Evolutionary conservation across 1,140 invertebrate genomes (phyloP).

Genomic region (Ooceraea biroi): DNA sequence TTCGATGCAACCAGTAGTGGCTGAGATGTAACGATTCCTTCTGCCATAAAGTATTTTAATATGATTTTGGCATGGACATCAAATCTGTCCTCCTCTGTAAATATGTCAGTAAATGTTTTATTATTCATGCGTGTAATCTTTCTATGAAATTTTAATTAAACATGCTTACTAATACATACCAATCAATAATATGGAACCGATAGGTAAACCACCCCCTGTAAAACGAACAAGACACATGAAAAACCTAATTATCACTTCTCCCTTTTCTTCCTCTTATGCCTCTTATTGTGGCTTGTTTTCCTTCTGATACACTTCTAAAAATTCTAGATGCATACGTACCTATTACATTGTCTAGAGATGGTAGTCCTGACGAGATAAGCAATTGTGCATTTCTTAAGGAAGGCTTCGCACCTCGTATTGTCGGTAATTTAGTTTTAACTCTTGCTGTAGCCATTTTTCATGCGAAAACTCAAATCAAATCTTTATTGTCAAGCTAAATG

Average conservation of each 20-base stretch:
- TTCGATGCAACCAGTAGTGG: conserved; percentile 90
- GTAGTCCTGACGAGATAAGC: conserved; percentile 90
- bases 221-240: conserved; percentile 79
- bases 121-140: background rate
- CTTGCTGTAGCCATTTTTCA: conserved; percentile 63
- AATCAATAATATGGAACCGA: conserved; percentile 88
- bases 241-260: conserved; percentile 61
- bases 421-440: conserved; percentile 74
- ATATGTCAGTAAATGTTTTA: conserved; percentile 36
- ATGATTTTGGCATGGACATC: conserved; percentile 91
- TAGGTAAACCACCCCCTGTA: conserved; percentile 88
- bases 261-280: too few species aligned
- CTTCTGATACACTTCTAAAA: conserved; percentile 50
- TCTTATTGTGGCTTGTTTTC: too few species aligned
- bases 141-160: conserved; percentile 13
- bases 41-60: conserved; percentile 93
- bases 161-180: conserved; percentile 81
- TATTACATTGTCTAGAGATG: conserved; percentile 90
- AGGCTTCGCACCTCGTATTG: conserved; percentile 88
- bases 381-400: conserved; percentile 90
- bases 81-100: conserved; percentile 92
- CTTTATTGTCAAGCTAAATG: too few species aligned
- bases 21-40: conserved; percentile 92
- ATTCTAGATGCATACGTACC: conserved; percentile 82
- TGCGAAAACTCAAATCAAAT: too few species aligned